Evolutionary conservation across 2,113 vertebrate species (phyloP).

Genomic region (Argyrosomus japonicus): DNA sequence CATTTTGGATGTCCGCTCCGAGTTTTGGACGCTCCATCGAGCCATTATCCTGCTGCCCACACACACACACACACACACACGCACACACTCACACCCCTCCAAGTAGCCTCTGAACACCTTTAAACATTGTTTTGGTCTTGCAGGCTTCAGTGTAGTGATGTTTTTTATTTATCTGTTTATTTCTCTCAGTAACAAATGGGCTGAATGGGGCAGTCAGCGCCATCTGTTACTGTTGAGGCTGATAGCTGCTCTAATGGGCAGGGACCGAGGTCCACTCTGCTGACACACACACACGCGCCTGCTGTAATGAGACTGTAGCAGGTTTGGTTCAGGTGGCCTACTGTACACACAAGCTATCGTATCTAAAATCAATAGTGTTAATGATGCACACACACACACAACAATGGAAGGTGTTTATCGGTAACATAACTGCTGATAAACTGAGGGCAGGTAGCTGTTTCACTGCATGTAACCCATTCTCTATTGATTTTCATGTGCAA

Average conservation of each 20-base stretch:
- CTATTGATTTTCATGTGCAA: neutral
- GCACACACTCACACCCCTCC: neutral
- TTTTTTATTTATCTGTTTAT: constrained; percentile 59
- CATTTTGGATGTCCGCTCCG: constrained; percentile 49
- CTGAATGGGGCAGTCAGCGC: constrained; percentile 42
- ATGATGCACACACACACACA: neutral
- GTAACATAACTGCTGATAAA: neutral
- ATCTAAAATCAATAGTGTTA: constrained; percentile 1
- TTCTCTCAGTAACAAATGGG: constrained; percentile 57
- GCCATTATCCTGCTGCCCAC: constrained; percentile 45
- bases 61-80: constrained; percentile 25
- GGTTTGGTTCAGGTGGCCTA: neutral
- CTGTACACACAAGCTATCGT: neutral
- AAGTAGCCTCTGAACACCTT: constrained; percentile 44
- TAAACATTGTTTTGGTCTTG: constrained; percentile 55
- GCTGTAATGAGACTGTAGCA: neutral
- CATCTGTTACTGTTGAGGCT: constrained; percentile 67
- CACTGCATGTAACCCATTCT: neutral
- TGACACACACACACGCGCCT: constrained; percentile 15
- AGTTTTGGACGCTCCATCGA: constrained; percentile 29
- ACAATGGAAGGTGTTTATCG: neutral
- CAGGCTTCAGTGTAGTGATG: constrained; percentile 14
- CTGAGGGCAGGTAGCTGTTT: neutral
- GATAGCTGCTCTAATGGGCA: constrained; percentile 55
- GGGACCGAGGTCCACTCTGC: constrained; percentile 39